Percentiles rank a stretch among this genome's conserved stretches.
Evolutionary conservation across 2,113 vertebrate species (phyloP).

Genomic region (Platycercus adscitus): DNA sequence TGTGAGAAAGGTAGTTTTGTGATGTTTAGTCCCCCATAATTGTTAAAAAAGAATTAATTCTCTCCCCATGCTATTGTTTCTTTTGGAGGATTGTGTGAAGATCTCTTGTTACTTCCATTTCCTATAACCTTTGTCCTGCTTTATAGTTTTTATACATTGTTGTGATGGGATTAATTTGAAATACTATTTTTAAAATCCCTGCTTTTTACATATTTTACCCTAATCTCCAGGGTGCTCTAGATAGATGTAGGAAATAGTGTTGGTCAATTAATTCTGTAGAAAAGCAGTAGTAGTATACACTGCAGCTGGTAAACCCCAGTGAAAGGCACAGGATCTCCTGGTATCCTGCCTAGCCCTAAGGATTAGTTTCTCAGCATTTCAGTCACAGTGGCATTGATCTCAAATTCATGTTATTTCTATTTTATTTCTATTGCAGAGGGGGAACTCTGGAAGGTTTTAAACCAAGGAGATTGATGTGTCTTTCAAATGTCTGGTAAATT

Average conservation of each 20-base stretch:
- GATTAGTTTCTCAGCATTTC: neutral
- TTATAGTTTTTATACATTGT: slow-evolving; percentile 57
- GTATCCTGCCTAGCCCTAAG: neutral
- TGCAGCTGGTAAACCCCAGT: neutral
- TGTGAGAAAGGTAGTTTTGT: neutral
- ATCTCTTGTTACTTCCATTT: slow-evolving; percentile 65
- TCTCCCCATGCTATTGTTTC: slow-evolving; percentile 24
- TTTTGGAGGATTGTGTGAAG: slow-evolving; percentile 39
- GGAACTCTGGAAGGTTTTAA: neutral
- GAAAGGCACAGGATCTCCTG: neutral
- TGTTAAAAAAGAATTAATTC: neutral
- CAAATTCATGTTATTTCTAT: neutral
- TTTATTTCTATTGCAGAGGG: neutral
- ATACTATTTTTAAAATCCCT: slow-evolving; percentile 61
- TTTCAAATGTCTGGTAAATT: neutral
- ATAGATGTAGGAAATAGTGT: slow-evolving; percentile 1
- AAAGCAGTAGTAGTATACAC: neutral
- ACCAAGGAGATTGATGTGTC: neutral
- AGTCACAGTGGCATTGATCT: neutral
- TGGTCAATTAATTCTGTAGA: neutral
- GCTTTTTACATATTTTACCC: slow-evolving; percentile 45
- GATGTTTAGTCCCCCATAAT: neutral
- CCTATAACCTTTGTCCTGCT: slow-evolving; percentile 67
- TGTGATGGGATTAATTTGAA: slow-evolving; percentile 44
- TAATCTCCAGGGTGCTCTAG: slow-evolving; percentile 39